Base-by-base conservation (phyloP, 2,888 invertebrate genomes). In the Troilus luridus region DNA sequence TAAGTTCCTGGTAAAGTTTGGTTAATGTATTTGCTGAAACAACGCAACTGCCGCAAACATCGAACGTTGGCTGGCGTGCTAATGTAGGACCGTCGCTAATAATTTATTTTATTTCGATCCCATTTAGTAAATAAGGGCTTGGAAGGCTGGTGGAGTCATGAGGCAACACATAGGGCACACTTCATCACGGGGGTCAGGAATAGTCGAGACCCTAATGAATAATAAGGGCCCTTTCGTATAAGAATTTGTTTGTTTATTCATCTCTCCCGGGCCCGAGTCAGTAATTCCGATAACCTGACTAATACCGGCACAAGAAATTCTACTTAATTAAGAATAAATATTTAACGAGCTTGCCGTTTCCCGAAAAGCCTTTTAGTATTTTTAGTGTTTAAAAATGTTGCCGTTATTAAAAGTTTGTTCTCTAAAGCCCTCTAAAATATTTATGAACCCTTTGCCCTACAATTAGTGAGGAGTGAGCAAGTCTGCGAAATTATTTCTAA, bases 181-280 rank as follows among this genome's bases (percentile, higher is more conserved):
- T 77, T 41, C 72, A 77, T 77, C 72, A 77, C 72, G 11, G 41
- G 72, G 41, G 6, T 77, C 72, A 77, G 41, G 72, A 77, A 77
- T 77, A 41, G 72, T 41, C 27, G 0, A 27, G 41, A 41, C 27
- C 72, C 17, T 77, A 58, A 85, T 85, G 54, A 54, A 85, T 85
- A 54, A 58, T 58, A n/a, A 58, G 85, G 85, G 58, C 54, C 12
- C 11, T 21, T 85, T 54, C 19, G 56, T 56, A 85, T 85, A 85
- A 58, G 56, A 85, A 85, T 85, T 85, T 54, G 54, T 85, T 85
- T 85, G 85, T 58, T 85, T 85, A 85, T 85, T 85, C 85, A 85
- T 85, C 54, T 9, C 9, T 58, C 56, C 10, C 21, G 0, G 41
- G 21, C 21, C 14, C 85, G 56, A 11, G 56, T 10, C 56, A 0